Evolutionary conservation across 2,113 vertebrate genomes (phyloP).

Genomic region (Phainopepla nitens): DNA sequence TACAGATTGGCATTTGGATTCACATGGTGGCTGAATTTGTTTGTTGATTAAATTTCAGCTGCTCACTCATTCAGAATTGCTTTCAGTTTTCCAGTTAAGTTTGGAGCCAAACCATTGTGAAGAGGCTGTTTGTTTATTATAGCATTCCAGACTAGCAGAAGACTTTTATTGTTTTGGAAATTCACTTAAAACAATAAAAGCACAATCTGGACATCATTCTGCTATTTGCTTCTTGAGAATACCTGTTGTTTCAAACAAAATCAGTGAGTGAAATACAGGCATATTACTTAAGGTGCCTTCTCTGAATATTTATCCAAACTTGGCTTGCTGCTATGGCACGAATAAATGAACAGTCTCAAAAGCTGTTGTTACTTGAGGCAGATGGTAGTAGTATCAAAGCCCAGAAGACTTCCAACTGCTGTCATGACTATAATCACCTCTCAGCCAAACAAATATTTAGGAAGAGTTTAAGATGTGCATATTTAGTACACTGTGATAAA

Average conservation of each 20-base stretch:
- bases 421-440: neutral
- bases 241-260: neutral
- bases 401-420: neutral
- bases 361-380: neutral
- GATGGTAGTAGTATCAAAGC: neutral
- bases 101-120: neutral
- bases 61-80: neutral
- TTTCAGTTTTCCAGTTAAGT: neutral
- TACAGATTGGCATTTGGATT: neutral
- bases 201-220: neutral
- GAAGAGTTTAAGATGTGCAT: neutral
- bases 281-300: neutral
- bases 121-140: neutral
- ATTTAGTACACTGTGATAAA: neutral
- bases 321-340: neutral
- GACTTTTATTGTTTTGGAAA: neutral
- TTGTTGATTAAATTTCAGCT: neutral
- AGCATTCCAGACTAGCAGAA: neutral
- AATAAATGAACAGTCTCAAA: neutral
- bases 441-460: neutral
- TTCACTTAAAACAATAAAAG: neutral
- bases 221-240: neutral
- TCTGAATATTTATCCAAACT: neutral
- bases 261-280: neutral
- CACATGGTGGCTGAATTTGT: neutral